Base-by-base conservation (phyloP, 2,888 invertebrate genomes). In the Acronicta psi region DNA sequence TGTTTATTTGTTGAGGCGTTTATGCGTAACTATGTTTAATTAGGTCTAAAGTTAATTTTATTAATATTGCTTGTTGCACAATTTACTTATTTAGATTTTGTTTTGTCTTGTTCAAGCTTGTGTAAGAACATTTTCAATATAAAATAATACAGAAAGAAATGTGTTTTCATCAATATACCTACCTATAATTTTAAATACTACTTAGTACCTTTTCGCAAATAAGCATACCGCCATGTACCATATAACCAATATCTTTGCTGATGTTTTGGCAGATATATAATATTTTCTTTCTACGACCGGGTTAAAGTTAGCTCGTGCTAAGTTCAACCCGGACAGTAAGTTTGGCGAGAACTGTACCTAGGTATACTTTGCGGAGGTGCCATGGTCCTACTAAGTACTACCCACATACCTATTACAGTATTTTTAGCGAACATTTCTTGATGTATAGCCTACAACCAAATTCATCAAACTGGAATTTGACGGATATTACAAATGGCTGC, bases 51-150 rank as follows among this genome's bases (percentile, higher is more conserved):
- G 66, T 67, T 62, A 82, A 72, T 59, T 81, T 84, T 85, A 77
- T 84, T 82, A 73, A 80, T 74, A 73, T 83, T 79, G 85, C 86
- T 83, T 89, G 79, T 87, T 88, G 90, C 90, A 88, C 89, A 86
- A 86, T 86, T 78, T 88, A 86, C 80, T 86, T 79, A 77, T 85
- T 87, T 90, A 56, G 77, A 84, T 67, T 79, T 80, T 59, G 74
- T 85, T 86, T 88, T 85, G 79, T 85, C 79, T 83, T 76, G 69
- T 84, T 84, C 81, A 80, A 86, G 89, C 89, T 89, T 89, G 78
- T 88, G 86, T 90, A 87, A 76, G 74, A 81, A 83, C 77, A 75
- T 86, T 85, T 88, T 79, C 75, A 82, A 83, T 80, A 80, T 75
- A 81, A 77, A 65, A 77, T 59, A 63, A 59, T 52, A 64, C 61